Conservation (phyloP, 1,140 invertebrate genomes). For the Ceratina japonica region DNA sequence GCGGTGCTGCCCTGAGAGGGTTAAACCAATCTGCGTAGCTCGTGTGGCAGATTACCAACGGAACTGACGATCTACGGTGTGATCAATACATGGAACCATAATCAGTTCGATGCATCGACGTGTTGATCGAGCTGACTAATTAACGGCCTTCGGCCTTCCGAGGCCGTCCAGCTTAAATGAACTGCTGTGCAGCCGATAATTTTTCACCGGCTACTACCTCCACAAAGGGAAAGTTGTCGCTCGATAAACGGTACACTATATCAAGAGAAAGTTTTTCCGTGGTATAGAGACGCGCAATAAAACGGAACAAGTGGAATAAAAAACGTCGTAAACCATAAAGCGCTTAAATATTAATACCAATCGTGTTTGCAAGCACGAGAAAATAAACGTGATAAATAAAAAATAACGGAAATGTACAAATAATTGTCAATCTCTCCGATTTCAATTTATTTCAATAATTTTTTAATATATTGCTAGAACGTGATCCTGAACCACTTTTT, state of each 20-base stretch:
- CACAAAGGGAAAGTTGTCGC: background rate
- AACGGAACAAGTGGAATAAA: too few relatives aligned
- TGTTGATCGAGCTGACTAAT: slow-evolving; percentile 33
- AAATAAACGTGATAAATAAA: too few relatives aligned
- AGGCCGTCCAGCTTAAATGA: background rate
- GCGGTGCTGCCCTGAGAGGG: slow-evolving; percentile 3
- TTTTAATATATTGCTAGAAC: too few relatives aligned
- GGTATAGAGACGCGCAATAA: too few relatives aligned
- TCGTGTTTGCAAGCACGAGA: too few relatives aligned
- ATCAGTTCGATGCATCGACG: slow-evolving; percentile 1
- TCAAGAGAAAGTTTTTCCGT: background rate
- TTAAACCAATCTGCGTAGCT: slow-evolving; percentile 16
- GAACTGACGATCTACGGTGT: slow-evolving; percentile 14
- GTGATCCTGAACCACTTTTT: too few relatives aligned
- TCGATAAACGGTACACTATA: background rate
- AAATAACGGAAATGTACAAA: too few relatives aligned
- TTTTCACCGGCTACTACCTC: background rate
- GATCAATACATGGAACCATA: slow-evolving; percentile 12
- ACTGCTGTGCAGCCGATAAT: background rate
- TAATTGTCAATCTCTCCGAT: too few relatives aligned
- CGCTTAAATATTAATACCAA: too few relatives aligned
- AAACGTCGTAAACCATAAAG: too few relatives aligned
- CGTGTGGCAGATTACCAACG: slow-evolving; percentile 10
- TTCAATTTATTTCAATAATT: too few relatives aligned
- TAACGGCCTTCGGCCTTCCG: background rate